Conservation (phyloP, 2,888 invertebrate species). For the Idaea biselata region DNA sequence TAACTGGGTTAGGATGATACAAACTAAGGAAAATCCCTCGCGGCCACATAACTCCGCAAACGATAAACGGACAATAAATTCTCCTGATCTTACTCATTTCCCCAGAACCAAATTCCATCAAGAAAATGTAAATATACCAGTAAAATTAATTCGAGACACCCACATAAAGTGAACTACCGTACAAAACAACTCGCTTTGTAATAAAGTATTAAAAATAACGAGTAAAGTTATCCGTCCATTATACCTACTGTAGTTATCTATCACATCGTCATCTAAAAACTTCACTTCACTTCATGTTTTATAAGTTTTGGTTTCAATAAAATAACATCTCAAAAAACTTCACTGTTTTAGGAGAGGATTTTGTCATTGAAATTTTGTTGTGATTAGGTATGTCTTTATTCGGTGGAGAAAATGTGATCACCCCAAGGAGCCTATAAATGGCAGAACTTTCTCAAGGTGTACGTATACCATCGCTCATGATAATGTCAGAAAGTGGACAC, state of each 20-base stretch:
- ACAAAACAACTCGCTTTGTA: slow-evolving; percentile 53
- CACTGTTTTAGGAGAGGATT: too few relatives aligned
- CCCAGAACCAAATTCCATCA: slow-evolving; percentile 65
- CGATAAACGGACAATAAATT: slow-evolving; percentile 39
- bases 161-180: slow-evolving; percentile 41
- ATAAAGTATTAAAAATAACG: slow-evolving; percentile 20
- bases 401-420: too few relatives aligned
- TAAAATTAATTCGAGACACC: slow-evolving; percentile 55
- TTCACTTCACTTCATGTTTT: too few relatives aligned
- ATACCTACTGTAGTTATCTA: neutral
- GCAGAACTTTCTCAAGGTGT: too few relatives aligned
- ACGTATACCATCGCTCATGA: too few relatives aligned
- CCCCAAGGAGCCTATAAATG: too few relatives aligned
- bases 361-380: too few relatives aligned
- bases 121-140: slow-evolving; percentile 56
- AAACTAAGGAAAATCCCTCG: slow-evolving; percentile 26
- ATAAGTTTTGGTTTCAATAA: too few relatives aligned
- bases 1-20: neutral
- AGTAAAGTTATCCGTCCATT: neutral
- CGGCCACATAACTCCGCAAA: slow-evolving; percentile 33
- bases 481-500: too few relatives aligned
- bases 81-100: slow-evolving; percentile 61
- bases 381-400: too few relatives aligned
- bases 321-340: too few relatives aligned
- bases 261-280: neutral